Evolutionary conservation across 2,113 vertebrate genomes (phyloP), one percentile per base, ranked within the genome.

Genomic region (Dissostichus mawsoni): DNA sequence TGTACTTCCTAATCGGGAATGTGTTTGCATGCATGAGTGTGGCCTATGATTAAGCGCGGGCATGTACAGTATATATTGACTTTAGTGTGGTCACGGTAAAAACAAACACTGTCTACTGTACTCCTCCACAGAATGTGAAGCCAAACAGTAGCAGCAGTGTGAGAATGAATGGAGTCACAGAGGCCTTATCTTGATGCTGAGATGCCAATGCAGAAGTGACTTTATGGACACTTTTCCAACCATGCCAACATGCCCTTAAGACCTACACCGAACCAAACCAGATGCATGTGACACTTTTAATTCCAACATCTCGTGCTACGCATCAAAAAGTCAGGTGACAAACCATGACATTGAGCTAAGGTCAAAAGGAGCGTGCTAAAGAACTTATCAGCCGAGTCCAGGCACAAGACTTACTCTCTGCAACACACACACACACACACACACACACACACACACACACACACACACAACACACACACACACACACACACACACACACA

Each of bases 131-230:
- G 36, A 47, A 58, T 81, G 62, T 52, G 58, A 67, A 76, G 69
- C 69, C 69, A 25, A 1, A 90, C 68, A 81, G 48, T 25, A 45
- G 74, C 66, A 41, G 47, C 64, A 55, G 69, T 78, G 84, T 72
- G 48, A 68, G 41, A 65, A 47, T 59, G 62, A 58, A 59, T 11
- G 14, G 55, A 72, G 59, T 47, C 55, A 17, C 69, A 62, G 73
- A 44, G 51, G 56, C 51, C 66, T 76, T 73, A 73, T 82, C 79
- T 57, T n/a, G 8, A 63, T 20, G 55, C 29, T 14, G 29, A 17
- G 59, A 77, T 59, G 64, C 69, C 33, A 5, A 47, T 20, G 67
- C 47, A 50, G n/a, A 63, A 47, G 63, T n/a, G 36, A 8, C 52
- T 65, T 65, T 56, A 58, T 4, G 11, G 12, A 52, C 58, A 14